Base-by-base conservation (phyloP, 2,113 vertebrate species). In the Sander vitreus region DNA sequence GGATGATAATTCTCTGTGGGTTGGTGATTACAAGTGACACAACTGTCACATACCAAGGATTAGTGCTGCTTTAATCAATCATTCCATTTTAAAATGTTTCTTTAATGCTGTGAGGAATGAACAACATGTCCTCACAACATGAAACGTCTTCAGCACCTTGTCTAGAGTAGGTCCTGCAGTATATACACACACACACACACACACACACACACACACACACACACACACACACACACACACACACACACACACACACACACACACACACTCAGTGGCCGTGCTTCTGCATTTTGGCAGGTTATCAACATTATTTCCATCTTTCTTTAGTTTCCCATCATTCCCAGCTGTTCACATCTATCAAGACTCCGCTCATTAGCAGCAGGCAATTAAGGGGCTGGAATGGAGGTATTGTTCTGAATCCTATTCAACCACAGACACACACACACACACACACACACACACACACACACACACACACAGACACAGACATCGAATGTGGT, bases 271-370 rank as follows among this genome's bases (percentile, higher is more conserved):
- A 67, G 12, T 13, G 70, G 9, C 64, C 33, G 59, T 51, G 58
- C 23, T 25, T 76, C 19, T 64, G 6, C 10, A 9, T 69, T 83
- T 81, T 83, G 83, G 73, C 77, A 62, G 47, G 3, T 71, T 78
- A 16, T 88, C 86, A 83, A 68, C 60, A 55, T 60, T 25, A 39
- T 71, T 65, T 83, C 60, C 30, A 73, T 78, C 16, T 82, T 13
- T 65, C 48, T 72, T 64, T 53, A 43, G 80, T 67, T 68, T 70
- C 39, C 30, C 30, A 72, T 23, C n/a, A 30, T 51, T 64, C 58
- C 70, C 88, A 91, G 89, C 77, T 90, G 86, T 64, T 87, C 79
- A 39, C 15, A 58, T 87, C 85, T 25, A 76, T 89, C 80, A 85
- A 60, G 77, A 83, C 83, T 73, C 19, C 59, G 18, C 8, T 85